Evolutionary conservation across 2,113 vertebrate genomes (phyloP).

Genomic region (Corydoras sp.): DNA sequence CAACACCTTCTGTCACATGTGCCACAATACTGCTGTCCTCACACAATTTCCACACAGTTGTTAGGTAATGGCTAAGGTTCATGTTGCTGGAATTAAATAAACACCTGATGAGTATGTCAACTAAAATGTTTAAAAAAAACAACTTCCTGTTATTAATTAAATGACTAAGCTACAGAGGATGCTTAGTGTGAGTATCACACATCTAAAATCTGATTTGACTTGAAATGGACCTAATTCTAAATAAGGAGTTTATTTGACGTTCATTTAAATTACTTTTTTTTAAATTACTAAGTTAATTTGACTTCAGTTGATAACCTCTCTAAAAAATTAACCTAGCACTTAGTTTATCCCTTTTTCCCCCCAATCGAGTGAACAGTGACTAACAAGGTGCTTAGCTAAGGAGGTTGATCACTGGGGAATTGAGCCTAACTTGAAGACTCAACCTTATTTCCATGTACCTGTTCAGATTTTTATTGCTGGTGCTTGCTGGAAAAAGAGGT

Average conservation of each 20-base stretch:
- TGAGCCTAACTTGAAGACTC: neutral
- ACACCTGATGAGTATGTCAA: neutral
- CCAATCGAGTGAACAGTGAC: neutral
- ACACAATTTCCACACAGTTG: conserved; percentile 42
- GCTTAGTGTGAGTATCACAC: conserved; percentile 54
- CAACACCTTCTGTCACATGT: conserved; percentile 40
- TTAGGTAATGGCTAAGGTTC: neutral
- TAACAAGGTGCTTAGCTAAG: neutral
- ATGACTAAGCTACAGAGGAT: conserved; percentile 47
- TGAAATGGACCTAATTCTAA: conserved; percentile 57
- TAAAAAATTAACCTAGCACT: neutral
- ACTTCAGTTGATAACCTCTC: neutral
- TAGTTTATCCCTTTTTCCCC: neutral
- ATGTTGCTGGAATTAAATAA: conserved; percentile 6
- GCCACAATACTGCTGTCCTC: conserved; percentile 38
- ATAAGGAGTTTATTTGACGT: conserved; percentile 12
- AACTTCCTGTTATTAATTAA: conserved; percentile 3
- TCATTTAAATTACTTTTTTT: neutral
- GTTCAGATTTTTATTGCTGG: neutral
- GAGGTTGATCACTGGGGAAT: neutral
- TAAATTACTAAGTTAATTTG: neutral
- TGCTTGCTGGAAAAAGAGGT: no score
- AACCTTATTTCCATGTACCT: neutral
- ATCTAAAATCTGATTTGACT: conserved; percentile 60
- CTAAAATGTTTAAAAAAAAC: no score